Conservation (phyloP, 2,888 invertebrate genomes). For the Diploptera punctata region DNA sequence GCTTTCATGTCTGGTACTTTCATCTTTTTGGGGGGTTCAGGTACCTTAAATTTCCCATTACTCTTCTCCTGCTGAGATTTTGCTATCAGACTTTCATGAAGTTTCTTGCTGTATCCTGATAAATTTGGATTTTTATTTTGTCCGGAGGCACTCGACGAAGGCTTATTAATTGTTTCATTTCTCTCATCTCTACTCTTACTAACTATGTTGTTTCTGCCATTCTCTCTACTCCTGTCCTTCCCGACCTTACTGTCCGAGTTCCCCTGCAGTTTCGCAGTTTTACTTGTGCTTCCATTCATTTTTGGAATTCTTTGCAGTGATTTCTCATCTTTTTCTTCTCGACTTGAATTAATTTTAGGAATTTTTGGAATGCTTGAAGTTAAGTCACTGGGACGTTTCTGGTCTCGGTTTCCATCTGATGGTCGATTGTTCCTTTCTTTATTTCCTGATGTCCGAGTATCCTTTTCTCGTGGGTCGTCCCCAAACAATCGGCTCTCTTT, state of each 20-base stretch:
- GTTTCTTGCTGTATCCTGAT: constrained; percentile 30
- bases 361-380: constrained; percentile 4
- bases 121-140: constrained; percentile 2
- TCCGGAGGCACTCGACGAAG: constrained; percentile 16
- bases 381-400: neutral
- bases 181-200: neutral
- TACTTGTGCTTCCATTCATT: neutral
- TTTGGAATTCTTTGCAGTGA: neutral
- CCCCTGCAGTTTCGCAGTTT: constrained; percentile 6
- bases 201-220: neutral
- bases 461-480: neutral
- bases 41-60: neutral
- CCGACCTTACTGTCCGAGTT: constrained; percentile 4
- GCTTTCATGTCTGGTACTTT: neutral
- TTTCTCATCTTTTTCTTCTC: neutral
- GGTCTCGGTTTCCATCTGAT: neutral
- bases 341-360: neutral
- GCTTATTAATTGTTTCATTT: too few species aligned
- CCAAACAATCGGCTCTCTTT: neutral
- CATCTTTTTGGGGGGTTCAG: neutral
- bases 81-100: constrained; percentile 32
- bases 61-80: constrained; percentile 30
- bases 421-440: neutral
- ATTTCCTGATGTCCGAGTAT: too few species aligned
- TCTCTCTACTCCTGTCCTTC: constrained; percentile 12